Base-by-base conservation (phyloP, 2,113 vertebrate species). In the Amblyopsis rosae region DNA sequence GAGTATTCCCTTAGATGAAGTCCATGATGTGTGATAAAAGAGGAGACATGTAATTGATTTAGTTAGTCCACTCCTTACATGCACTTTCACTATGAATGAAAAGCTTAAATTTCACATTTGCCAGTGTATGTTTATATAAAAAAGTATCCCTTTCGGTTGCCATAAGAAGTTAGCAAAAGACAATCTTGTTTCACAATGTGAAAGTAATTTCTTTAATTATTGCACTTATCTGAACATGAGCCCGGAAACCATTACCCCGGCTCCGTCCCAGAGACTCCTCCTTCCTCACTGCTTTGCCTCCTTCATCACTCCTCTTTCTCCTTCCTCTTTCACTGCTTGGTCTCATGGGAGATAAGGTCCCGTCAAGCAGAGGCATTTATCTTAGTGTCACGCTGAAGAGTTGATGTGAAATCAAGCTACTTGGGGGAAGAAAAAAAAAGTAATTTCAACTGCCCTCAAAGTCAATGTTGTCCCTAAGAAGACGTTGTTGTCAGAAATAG, bases 361-460 rank as follows among this genome's bases (percentile, higher is more conserved):
- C 81, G 87, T 88, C 77, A 79, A 82, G 76, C 56, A 26, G 62
- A 75, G 68, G 57, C 71, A 59, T 75, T 84, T 65, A 68, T 71
- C 80, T 87, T 78, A 74, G 68, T 61, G 59, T 79, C 86, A 73
- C 55, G 60, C 74, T 76, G 73, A 26, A 65, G 46, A 62, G 75
- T 55, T 74, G 79, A 86, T 63, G 56, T 60, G 63, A 33, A 78
- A 73, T 72, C 66, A 63, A 70, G 70, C 53, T 13, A 50, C 69
- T 73, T 26, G 0, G 13, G 6, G 13, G 7, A 17, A 70, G 51
- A 69, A 76, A 75, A 75, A 33, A 55, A 73, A 45, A 26, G n/a
- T 62, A 65, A 81, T 58, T 79, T 17, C 59, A 65, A 65, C 73
- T 58, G 70, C 76, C 80, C n/a, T 49, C 33, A 66, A 51, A 59